A percentile compares a stretch with the other conserved stretches of the same genome.
Conservation (phyloP, 2,888 invertebrate species). For the Clusia tigrina region DNA sequence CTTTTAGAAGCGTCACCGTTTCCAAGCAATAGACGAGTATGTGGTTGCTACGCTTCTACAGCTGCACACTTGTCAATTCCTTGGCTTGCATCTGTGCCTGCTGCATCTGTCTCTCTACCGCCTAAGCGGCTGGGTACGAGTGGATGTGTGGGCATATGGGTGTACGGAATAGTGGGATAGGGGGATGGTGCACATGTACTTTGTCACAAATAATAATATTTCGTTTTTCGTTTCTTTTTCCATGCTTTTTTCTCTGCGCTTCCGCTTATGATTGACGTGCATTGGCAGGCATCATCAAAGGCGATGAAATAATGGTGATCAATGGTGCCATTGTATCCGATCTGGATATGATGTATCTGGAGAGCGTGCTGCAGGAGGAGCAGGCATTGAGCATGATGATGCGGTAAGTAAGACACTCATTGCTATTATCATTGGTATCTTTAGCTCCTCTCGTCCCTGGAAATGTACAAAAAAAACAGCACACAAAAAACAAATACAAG, state of each 20-base stretch:
- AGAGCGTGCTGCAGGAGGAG: conserved; percentile 94
- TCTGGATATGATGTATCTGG: conserved; percentile 99
- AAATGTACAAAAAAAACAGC: too few species aligned
- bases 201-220: not conserved
- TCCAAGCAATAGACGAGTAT: not conserved
- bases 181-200: not conserved
- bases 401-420: conserved; percentile 68
- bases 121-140: not conserved
- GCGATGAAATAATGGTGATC: conserved; percentile 98
- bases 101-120: not conserved
- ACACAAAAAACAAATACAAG: too few species aligned
- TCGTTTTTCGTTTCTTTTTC: conserved; percentile 1
- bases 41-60: not conserved
- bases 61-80: conserved; percentile 6
- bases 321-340: conserved; percentile 98
- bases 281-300: conserved; percentile 88
- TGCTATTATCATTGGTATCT: not conserved
- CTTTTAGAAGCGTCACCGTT: too few species aligned
- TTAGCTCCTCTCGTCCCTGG: not conserved
- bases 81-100: not conserved
- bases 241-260: not conserved
- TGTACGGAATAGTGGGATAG: not conserved
- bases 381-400: conserved; percentile 96
- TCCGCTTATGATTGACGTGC: conserved; percentile 3
- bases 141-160: not conserved